Evolutionary conservation across 2,797 vertebrate genomes (phyloP).

Genomic region (Sebastes paucispinis): DNA sequence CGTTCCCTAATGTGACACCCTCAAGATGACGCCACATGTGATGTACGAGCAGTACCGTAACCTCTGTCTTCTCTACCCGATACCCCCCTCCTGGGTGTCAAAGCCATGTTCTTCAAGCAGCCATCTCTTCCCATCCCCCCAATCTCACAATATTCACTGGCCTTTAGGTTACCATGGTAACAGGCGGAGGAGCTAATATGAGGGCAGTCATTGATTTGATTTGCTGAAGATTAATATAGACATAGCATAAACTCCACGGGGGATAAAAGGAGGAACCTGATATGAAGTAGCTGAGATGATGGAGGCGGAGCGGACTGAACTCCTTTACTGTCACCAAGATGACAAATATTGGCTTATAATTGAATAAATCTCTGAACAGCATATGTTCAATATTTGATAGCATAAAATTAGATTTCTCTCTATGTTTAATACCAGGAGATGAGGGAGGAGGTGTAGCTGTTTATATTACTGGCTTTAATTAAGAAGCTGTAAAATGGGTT

Average conservation of each 20-base stretch:
- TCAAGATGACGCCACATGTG: conserved; percentile 34
- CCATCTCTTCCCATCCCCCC: not conserved
- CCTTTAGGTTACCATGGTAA: conserved; percentile 76
- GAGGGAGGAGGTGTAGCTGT: not conserved
- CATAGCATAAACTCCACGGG: conserved; percentile 33
- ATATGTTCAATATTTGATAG: conserved; percentile 18
- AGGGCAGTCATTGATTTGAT: conserved; percentile 67
- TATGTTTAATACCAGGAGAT: not conserved
- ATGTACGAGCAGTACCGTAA: conserved; percentile 24
- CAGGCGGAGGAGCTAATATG: conserved; percentile 55
- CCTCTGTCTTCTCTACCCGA: conserved; percentile 15
- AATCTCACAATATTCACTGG: conserved; percentile 35
- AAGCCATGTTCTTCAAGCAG: conserved; percentile 15
- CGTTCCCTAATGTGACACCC: conserved; percentile 30
- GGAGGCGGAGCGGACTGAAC: conserved; percentile 22
- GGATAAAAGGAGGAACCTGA: not conserved
- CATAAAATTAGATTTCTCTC: not conserved
- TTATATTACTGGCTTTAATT: not conserved
- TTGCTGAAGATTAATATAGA: conserved; percentile 70
- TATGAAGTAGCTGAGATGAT: conserved; percentile 6
- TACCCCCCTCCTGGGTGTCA: conserved; percentile 18
- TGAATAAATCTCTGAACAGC: conserved; percentile 11
- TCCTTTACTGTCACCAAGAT: conserved; percentile 4
- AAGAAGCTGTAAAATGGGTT: not conserved
- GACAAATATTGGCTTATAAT: conserved; percentile 31